phyloP scores from a whole-genome alignment of 1,140 invertebrate species.

The Gonioctena quinquepunctata region DNA sequence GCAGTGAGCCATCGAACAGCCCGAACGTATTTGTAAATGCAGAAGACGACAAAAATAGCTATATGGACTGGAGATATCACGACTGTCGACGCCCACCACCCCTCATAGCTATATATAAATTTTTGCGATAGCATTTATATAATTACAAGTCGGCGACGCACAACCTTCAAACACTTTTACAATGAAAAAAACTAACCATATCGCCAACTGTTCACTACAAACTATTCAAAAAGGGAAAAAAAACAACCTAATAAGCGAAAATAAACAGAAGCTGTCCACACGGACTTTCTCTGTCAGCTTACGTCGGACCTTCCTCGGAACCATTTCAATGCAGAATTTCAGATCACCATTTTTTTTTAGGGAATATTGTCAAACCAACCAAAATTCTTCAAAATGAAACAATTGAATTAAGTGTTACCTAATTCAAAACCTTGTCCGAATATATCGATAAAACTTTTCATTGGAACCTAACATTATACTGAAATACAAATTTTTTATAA shows the following conservation, averaged over 20 bases:
- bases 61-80: constrained; percentile 21
- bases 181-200: constrained; percentile 35
- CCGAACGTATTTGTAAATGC: background rate
- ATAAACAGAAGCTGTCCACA: background rate
- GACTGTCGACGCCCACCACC: constrained; percentile 24
- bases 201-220: constrained; percentile 41
- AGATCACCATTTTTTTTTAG: too few relatives aligned
- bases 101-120: constrained; percentile 24
- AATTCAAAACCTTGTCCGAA: too few relatives aligned
- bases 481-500: too few relatives aligned
- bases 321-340: too few relatives aligned
- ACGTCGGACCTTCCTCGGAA: too few relatives aligned
- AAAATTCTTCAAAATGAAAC: too few relatives aligned
- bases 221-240: constrained; percentile 37
- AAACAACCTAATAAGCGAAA: constrained; percentile 38
- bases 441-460: too few relatives aligned
- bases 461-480: too few relatives aligned
- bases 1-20: background rate
- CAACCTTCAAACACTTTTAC: constrained; percentile 48
- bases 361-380: too few relatives aligned
- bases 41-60: constrained; percentile 28
- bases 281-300: too few relatives aligned
- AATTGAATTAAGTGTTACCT: too few relatives aligned
- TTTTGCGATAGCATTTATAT: constrained; percentile 28
- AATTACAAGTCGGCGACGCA: constrained; percentile 47